Percentiles rank a stretch among this genome's conserved stretches.
phyloP scores from a whole-genome alignment of 1,140 invertebrate genomes.

The Euschistus heros region DNA sequence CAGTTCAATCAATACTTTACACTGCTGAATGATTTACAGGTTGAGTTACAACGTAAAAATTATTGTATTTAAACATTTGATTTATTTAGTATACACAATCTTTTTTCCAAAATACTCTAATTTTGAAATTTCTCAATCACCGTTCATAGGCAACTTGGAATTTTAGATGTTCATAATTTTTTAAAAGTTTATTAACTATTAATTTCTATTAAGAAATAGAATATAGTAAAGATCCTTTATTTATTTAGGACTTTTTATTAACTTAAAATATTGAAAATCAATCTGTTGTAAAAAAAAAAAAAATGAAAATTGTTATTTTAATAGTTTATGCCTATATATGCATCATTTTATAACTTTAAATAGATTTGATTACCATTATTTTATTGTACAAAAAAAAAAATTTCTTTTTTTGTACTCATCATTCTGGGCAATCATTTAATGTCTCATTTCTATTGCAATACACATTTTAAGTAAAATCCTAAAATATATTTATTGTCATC shows the following conservation, averaged over 20 bases:
- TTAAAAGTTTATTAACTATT: no score
- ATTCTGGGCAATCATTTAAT: neutral
- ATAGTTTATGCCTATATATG: no score
- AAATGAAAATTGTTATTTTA: no score
- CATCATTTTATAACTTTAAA: no score
- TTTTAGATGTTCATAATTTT: no score
- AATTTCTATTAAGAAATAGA: no score
- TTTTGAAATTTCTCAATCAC: neutral
- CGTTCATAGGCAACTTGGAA: neutral
- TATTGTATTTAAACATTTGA: no score
- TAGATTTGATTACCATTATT: neutral
- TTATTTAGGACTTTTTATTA: no score
- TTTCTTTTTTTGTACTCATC: neutral
- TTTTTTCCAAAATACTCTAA: neutral
- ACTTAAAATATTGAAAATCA: no score
- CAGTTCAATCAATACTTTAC: neutral
- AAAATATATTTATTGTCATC: neutral
- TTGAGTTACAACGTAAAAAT: neutral
- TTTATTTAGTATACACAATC: no score
- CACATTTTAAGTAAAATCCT: neutral
- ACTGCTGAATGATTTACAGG: neutral
- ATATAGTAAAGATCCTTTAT: no score
- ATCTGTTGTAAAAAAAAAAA: no score
- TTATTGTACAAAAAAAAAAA: neutral
- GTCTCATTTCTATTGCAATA: neutral